phyloP scores from a whole-genome alignment of 2,797 vertebrate species.

The Pelobates cultripes region DNA sequence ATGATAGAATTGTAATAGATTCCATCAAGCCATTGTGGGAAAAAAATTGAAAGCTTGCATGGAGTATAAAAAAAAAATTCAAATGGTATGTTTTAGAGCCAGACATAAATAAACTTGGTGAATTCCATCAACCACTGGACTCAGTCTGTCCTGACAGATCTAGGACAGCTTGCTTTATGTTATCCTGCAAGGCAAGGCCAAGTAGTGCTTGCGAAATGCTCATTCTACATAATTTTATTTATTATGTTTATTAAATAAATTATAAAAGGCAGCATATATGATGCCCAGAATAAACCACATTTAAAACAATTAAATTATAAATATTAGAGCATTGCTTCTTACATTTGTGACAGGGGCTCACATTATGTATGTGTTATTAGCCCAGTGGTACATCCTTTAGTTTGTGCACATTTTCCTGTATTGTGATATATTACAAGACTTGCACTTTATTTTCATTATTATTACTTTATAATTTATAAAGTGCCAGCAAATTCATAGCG shows the following conservation, averaged over 20 bases:
- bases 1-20: neutral
- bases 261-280: too few relatives aligned
- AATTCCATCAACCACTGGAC: neutral
- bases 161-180: neutral
- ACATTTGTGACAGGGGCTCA: too few relatives aligned
- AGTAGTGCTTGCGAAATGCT: neutral
- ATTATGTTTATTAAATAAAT: neutral
- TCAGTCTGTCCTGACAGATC: neutral
- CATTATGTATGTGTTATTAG: too few relatives aligned
- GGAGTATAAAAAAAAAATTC: neutral
- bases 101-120: neutral
- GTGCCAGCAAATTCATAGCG: too few relatives aligned
- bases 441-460: too few relatives aligned
- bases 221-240: neutral
- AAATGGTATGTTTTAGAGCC: neutral
- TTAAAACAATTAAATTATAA: too few relatives aligned
- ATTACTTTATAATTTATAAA: too few relatives aligned
- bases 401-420: too few relatives aligned
- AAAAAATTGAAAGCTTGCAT: conserved; percentile 1
- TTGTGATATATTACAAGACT: too few relatives aligned
- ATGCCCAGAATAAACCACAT: too few relatives aligned
- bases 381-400: too few relatives aligned
- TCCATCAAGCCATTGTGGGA: neutral
- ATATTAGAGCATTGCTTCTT: too few relatives aligned
- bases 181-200: neutral